Percentiles rank a stretch among this genome's conserved stretches.
These are phyloP conservation scores for Hoplias malabaricus DNA, from an alignment of 2,113 vertebrate species.

Conservation along the genomic window DNA sequence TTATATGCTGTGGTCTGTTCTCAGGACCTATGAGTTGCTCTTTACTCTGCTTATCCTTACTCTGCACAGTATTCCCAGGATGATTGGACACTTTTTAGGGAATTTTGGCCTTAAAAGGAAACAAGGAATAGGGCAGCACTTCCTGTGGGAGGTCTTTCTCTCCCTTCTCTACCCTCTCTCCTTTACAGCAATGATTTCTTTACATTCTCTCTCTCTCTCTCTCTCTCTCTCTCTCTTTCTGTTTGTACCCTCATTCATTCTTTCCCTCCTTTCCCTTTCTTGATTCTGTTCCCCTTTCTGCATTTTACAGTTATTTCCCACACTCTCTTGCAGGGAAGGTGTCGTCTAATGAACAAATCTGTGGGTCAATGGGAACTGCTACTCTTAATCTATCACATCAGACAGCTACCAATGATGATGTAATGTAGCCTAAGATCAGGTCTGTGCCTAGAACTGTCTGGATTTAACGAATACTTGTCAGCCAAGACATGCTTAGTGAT, in stretches of 20 bases:
- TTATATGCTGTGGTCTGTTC: slow-evolving; percentile 40
- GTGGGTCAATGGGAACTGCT: too few relatives aligned
- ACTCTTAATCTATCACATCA: too few relatives aligned
- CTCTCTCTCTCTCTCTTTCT: slow-evolving; percentile 27
- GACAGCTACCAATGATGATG: too few relatives aligned
- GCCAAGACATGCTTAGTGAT: too few relatives aligned
- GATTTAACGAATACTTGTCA: too few relatives aligned
- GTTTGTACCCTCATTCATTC: not conserved
- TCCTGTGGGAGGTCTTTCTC: slow-evolving; percentile 74
- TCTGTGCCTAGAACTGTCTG: too few relatives aligned
- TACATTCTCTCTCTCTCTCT: slow-evolving; percentile 41
- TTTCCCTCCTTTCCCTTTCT: not conserved
- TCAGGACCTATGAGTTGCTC: slow-evolving; percentile 57
- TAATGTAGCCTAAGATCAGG: too few relatives aligned
- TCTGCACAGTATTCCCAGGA: slow-evolving; percentile 67
- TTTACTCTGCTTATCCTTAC: slow-evolving; percentile 56
- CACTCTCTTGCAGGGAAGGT: not conserved
- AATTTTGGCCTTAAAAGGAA: slow-evolving; percentile 80
- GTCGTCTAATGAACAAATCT: too few relatives aligned
- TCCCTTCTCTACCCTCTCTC: slow-evolving; percentile 61
- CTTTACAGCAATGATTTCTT: not conserved
- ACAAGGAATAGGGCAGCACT: slow-evolving; percentile 67
- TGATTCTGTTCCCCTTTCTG: not conserved
- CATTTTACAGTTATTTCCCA: not conserved
- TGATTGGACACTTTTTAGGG: slow-evolving; percentile 69